Conservation (phyloP, 2,113 vertebrate species). For the Toxotes chatareus region DNA sequence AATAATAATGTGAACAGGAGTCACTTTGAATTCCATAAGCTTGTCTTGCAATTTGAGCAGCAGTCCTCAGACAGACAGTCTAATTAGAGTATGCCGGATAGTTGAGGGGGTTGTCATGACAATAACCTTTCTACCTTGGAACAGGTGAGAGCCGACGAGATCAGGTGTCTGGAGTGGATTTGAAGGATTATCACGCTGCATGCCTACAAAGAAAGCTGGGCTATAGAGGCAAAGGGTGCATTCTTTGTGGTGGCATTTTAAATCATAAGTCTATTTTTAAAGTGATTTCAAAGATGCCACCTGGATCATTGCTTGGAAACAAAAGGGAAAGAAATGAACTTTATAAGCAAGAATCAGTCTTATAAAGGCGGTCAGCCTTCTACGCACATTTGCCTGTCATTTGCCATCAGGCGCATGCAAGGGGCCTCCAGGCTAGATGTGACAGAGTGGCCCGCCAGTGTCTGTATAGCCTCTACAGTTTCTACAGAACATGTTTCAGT, state of each 20-base stretch:
- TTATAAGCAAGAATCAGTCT: background rate
- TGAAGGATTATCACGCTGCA: slow-evolving; percentile 15
- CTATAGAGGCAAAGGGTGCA: background rate
- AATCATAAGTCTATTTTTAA: background rate
- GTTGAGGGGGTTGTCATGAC: slow-evolving; percentile 46
- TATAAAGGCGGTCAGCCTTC: background rate
- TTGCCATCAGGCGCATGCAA: slow-evolving; percentile 21
- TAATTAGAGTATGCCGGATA: slow-evolving; percentile 38
- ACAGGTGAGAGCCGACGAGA: slow-evolving; percentile 45
- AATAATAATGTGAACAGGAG: slow-evolving; percentile 14
- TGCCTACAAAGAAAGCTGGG: background rate
- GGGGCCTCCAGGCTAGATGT: slow-evolving; percentile 11
- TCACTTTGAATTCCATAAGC: background rate
- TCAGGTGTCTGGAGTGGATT: slow-evolving; percentile 48
- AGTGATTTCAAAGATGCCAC: background rate
- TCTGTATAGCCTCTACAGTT: background rate
- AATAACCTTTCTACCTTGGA: slow-evolving; percentile 33
- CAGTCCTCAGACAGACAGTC: background rate
- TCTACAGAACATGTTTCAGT: background rate
- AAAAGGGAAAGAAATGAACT: background rate
- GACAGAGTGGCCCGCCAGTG: background rate
- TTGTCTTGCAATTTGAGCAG: slow-evolving; percentile 38
- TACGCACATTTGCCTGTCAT: slow-evolving; percentile 1
- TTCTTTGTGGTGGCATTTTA: background rate
- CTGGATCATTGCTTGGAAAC: background rate